A percentile compares a stretch with the other conserved stretches of the same genome.
phyloP scores from a whole-genome alignment of 2,113 vertebrate genomes.

The Chlorodrepanis virens region DNA sequence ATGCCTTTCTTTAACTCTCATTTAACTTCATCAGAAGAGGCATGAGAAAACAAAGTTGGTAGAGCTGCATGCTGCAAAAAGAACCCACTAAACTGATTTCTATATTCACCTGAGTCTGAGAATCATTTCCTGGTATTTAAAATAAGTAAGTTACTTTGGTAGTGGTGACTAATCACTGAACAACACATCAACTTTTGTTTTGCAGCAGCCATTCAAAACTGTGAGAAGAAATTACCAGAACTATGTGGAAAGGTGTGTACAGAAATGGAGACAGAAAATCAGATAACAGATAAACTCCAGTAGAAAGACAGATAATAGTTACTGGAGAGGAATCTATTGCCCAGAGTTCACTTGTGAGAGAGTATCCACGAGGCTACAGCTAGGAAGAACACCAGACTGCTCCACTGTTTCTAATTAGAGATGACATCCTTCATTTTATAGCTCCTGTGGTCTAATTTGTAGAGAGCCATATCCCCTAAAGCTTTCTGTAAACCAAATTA shows the following conservation, averaged over 20 bases:
- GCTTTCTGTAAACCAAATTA: constrained; percentile 66
- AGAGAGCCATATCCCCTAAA: constrained; percentile 57
- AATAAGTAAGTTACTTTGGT: neutral
- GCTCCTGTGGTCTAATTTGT: constrained; percentile 65
- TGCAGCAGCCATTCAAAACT: neutral
- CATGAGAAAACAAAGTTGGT: neutral
- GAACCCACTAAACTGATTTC: neutral
- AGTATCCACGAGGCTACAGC: neutral
- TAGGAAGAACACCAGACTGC: constrained; percentile 45
- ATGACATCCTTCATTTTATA: constrained; percentile 67
- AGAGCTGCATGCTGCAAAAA: neutral
- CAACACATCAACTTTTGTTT: neutral
- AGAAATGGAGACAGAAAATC: neutral
- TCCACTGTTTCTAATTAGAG: constrained; percentile 64
- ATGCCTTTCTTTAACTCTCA: neutral
- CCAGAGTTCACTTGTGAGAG: constrained; percentile 22
- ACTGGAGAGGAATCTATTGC: neutral
- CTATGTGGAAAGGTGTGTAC: neutral
- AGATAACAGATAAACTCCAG: neutral
- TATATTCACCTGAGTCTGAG: neutral
- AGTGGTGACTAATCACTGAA: neutral
- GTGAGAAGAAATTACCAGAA: neutral
- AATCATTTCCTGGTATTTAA: neutral
- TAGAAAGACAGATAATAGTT: neutral
- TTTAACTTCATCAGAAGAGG: neutral